Evolutionary conservation across 2,797 vertebrate species (phyloP).

Genomic region (Setipinna tenuifilis): DNA sequence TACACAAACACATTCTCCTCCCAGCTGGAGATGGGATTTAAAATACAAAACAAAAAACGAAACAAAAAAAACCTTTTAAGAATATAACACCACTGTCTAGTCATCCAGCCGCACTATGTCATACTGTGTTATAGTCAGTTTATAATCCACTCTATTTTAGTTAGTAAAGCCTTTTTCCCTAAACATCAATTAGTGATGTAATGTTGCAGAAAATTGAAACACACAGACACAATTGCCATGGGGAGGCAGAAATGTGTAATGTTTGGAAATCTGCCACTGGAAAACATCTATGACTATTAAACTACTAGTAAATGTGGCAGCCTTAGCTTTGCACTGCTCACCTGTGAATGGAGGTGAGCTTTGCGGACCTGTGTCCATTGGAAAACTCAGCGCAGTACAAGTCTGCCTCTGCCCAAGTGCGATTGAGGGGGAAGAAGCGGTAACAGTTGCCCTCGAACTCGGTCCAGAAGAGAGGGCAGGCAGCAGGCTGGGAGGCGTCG

Average conservation of each 20-base stretch:
- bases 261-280: not conserved
- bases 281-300: not conserved
- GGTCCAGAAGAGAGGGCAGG: conserved; percentile 82
- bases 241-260: not conserved
- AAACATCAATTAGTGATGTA: not conserved
- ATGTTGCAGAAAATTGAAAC: not conserved
- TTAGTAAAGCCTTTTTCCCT: not conserved
- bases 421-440: conserved; percentile 79
- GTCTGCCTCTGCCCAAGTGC: conserved; percentile 80
- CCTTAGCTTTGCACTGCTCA: conserved; percentile 46
- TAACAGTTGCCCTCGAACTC: conserved; percentile 81
- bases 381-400: conserved; percentile 81
- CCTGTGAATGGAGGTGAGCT: conserved; percentile 83
- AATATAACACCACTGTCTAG: not conserved
- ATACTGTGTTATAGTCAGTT: not conserved
- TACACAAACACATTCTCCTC: conserved; percentile 84
- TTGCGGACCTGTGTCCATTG: conserved; percentile 76
- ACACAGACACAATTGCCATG: not conserved
- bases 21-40: conserved; percentile 68
- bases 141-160: not conserved
- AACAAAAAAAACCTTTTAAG: not conserved
- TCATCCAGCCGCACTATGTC: not conserved
- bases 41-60: not conserved
- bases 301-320: no score
- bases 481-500: conserved; percentile 65